Evolutionary conservation across 2,797 vertebrate genomes (phyloP).

Genomic region (Anguilla megastoma): DNA sequence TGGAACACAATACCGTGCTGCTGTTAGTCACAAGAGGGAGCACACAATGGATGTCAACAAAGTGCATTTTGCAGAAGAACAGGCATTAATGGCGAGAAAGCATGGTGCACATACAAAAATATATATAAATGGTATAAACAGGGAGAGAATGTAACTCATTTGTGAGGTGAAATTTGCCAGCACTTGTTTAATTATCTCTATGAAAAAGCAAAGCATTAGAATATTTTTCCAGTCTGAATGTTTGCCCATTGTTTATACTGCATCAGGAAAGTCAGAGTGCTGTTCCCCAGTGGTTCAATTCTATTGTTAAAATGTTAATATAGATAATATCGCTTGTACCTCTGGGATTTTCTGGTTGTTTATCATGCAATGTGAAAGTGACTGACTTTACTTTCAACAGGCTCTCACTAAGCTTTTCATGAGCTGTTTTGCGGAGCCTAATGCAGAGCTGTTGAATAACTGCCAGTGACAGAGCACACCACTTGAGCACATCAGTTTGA

Average conservation of each 20-base stretch:
- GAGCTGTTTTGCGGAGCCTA: not conserved
- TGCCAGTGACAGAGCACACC: not conserved
- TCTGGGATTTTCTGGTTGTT: not conserved
- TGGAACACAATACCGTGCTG: not conserved
- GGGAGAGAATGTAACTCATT: not conserved
- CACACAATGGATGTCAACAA: not conserved
- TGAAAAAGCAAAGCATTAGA: not conserved
- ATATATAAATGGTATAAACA: not conserved
- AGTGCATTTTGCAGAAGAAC: not conserved
- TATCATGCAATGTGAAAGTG: not conserved
- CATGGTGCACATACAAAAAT: not conserved
- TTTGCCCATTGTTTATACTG: not conserved
- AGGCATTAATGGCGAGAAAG: not conserved
- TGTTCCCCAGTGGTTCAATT: not conserved
- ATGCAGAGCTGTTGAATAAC: not conserved
- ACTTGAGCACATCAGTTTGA: not conserved
- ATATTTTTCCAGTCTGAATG: not conserved
- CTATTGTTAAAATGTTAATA: not conserved
- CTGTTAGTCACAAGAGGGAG: conserved; percentile 5
- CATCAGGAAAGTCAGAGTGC: not conserved
- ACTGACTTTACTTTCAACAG: not conserved
- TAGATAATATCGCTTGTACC: not conserved
- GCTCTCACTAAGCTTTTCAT: not conserved
- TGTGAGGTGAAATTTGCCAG: conserved; percentile 7
- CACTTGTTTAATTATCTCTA: not conserved